Percentiles rank a stretch among this genome's conserved stretches.
Conservation (phyloP, 2,113 vertebrate species). For the Ochotona curzoniae region DNA sequence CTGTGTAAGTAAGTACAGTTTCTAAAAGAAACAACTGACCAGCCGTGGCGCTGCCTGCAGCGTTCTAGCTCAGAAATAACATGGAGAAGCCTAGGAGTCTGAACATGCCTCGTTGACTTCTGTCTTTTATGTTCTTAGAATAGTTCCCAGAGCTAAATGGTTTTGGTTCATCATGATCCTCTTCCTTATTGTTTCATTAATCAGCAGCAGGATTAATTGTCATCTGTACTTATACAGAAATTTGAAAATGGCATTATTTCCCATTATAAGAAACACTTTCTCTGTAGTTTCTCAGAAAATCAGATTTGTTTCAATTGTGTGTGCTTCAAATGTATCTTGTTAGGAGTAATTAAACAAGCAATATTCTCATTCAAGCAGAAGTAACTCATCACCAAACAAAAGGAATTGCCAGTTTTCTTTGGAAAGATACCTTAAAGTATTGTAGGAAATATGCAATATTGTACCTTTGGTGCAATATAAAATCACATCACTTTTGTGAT, state of each 20-base stretch:
- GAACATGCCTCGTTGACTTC: conserved; percentile 16
- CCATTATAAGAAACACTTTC: background rate
- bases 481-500: background rate
- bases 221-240: conserved; percentile 24
- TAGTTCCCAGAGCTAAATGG: conserved; percentile 27
- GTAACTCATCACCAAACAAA: conserved; percentile 23
- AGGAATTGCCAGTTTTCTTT: background rate
- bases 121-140: conserved; percentile 16
- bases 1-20: background rate
- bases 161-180: background rate
- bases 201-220: background rate
- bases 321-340: conserved; percentile 47
- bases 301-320: conserved; percentile 34
- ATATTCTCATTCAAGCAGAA: background rate
- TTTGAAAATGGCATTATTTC: background rate
- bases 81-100: background rate
- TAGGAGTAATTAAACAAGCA: background rate
- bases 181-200: background rate
- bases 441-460: background rate
- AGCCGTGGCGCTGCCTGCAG: background rate
- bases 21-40: background rate
- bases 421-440: background rate
- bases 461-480: background rate
- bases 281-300: background rate
- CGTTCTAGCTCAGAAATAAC: background rate